Base-by-base conservation (phyloP, 2,888 invertebrate genomes). In the Caenorhabditis zanzibari region DNA sequence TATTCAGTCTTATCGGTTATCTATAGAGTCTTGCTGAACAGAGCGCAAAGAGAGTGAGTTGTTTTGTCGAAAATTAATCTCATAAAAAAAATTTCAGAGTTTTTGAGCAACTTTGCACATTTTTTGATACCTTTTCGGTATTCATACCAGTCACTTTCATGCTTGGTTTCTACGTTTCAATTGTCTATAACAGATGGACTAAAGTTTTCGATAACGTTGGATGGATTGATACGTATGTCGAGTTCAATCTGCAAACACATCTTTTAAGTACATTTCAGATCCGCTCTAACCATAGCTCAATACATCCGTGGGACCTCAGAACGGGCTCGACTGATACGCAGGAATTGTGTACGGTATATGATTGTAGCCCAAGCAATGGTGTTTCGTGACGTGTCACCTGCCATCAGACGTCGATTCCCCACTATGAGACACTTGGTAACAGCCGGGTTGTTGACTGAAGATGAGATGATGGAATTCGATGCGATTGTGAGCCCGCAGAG, bases 81-180 rank as follows among this genome's bases (percentile, higher is more conserved):
- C 10, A 54, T 2, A 56, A 47, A n/a, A 12, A 4, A 49, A 28
- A 2, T 73, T 84, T 28, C 72, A 88, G 88, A 49, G 72, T 84
- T 2, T 90, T 91, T 80, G 90, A 91, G 63, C 85, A 90, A 63
- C 35, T 90, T 9, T 88, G 88, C 66, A 82, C 85, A 14, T 91
- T 90, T 59, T 90, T 90, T 81, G 85, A 91, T 81, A 88, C 87
- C 2, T 90, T 89, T 63, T 86, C 87, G 3, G 90, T 89, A n/a
- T 90, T 88, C 63, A 90, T 90, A 59, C 88, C 89, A 19, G 86
- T 89, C 22, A 89, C 89, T 22, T 90, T 90, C 68, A 89, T 90
- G 89, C 86, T 90, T 5, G 90, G 90, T 24, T 90, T 90, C 72
- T 90, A 89, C 64, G 90, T 90, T 1, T 88, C 89, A 6, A 88